Conservation (phyloP, 1,140 invertebrate species). For the Phymorhynchus buccinoides region DNA sequence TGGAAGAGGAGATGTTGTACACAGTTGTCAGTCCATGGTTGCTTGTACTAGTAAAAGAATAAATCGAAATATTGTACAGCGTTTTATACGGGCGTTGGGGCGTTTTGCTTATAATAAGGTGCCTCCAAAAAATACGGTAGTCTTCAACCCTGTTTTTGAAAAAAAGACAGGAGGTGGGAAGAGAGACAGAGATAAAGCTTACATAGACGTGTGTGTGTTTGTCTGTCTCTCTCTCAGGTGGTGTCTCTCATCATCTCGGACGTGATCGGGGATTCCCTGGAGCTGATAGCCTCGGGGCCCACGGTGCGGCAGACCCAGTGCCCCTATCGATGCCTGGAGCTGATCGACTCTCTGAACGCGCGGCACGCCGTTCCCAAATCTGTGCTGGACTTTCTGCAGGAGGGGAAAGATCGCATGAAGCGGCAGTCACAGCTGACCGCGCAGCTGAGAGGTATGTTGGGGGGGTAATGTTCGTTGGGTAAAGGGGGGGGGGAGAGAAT, state of each 20-base stretch:
- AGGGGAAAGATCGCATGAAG: conserved; percentile 23
- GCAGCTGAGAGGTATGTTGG: not conserved
- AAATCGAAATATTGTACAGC: no score
- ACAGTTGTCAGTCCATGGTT: no score
- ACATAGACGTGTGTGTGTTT: no score
- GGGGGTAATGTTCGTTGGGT: not conserved
- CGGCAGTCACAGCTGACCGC: not conserved
- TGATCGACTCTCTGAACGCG: conserved; percentile 47
- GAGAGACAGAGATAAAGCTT: no score
- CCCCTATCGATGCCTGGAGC: conserved; percentile 63
- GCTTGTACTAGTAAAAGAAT: no score
- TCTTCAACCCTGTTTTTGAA: no score
- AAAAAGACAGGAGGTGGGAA: no score
- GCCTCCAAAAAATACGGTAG: no score
- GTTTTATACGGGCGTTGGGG: no score
- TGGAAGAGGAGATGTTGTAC: no score
- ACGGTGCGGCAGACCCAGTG: conserved; percentile 80
- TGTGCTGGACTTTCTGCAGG: conserved; percentile 49
- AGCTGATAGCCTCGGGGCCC: conserved; percentile 95
- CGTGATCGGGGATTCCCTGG: conserved; percentile 90
- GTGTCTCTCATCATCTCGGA: conserved; percentile 97
- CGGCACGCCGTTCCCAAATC: conserved; percentile 52
- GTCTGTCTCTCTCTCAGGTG: conserved; percentile 72
- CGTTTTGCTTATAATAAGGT: no score
- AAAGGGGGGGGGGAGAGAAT: not conserved